phyloP scores from a whole-genome alignment of 2,888 invertebrate genomes.

The Anagyrus pseudococci region DNA sequence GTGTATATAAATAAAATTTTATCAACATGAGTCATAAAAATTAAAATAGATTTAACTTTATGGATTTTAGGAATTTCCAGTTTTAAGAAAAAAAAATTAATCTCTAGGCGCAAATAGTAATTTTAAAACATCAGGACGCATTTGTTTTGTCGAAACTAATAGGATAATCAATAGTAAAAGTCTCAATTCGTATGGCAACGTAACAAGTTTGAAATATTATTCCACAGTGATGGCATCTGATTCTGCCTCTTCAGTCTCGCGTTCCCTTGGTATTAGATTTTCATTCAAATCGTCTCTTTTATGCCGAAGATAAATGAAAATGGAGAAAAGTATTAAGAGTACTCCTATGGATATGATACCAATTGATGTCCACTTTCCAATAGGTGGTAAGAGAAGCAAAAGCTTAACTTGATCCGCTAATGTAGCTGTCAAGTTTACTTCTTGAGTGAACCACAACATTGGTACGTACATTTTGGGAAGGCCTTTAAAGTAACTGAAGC shows the following conservation, averaged over 20 bases:
- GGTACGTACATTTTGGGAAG: slow-evolving; percentile 70
- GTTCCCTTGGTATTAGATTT: slow-evolving; percentile 28
- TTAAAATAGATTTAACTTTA: too few relatives aligned
- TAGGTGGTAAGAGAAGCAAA: slow-evolving; percentile 64
- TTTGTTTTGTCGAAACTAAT: too few relatives aligned
- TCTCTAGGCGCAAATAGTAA: too few relatives aligned
- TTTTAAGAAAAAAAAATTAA: too few relatives aligned
- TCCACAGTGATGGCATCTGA: slow-evolving; percentile 10
- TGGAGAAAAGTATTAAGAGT: slow-evolving; percentile 55
- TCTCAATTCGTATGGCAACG: too few relatives aligned
- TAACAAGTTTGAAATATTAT: too few relatives aligned
- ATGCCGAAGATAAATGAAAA: slow-evolving; percentile 53
- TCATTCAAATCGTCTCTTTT: slow-evolving; percentile 51
- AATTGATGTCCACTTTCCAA: slow-evolving; percentile 65
- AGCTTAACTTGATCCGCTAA: slow-evolving; percentile 66
- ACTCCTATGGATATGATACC: slow-evolving; percentile 64
- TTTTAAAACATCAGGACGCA: too few relatives aligned
- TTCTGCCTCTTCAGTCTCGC: neutral
- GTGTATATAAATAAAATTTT: too few relatives aligned
- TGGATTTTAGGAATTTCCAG: too few relatives aligned
- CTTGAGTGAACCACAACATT: slow-evolving; percentile 80
- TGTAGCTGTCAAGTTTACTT: slow-evolving; percentile 67
- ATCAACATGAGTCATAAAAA: too few relatives aligned
- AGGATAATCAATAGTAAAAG: too few relatives aligned
- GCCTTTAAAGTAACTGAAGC: slow-evolving; percentile 66